A percentile compares a stretch with the other conserved stretches of the same genome.
Conservation (phyloP, 2,797 vertebrate genomes). For the Psittacula derbiana region DNA sequence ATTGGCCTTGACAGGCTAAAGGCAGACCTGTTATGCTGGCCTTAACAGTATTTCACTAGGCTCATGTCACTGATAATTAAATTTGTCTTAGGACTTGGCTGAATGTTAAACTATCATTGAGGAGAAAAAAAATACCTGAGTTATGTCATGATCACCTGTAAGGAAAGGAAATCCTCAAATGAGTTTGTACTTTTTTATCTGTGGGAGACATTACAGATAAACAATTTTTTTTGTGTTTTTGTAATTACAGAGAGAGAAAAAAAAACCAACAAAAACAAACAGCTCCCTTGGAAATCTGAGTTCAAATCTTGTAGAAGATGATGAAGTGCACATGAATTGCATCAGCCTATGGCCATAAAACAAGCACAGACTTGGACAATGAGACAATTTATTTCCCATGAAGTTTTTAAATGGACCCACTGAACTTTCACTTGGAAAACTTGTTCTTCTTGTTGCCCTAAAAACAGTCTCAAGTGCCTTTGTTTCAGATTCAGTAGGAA, state of each 20-base stretch:
- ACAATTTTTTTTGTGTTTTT: not conserved
- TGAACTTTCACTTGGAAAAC: not conserved
- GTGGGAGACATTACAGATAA: not conserved
- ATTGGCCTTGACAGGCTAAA: conserved; percentile 27
- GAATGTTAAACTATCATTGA: not conserved
- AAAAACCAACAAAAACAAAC: fast-evolving
- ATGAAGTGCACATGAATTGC: not conserved
- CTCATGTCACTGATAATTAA: conserved; percentile 1
- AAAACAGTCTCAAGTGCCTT: not conserved
- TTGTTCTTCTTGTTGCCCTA: not conserved
- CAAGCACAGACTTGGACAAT: not conserved
- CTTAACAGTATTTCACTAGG: conserved; percentile 12
- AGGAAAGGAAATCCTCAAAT: not conserved
- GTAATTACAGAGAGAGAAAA: not conserved
- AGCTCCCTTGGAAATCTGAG: not conserved
- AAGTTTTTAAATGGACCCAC: not conserved
- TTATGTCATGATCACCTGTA: not conserved
- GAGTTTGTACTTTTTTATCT: not conserved
- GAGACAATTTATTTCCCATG: not conserved
- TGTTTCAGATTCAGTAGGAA: not conserved
- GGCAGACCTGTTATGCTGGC: not conserved
- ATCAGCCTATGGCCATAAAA: not conserved
- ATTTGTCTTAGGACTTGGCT: conserved; percentile 16
- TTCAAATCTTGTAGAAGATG: not conserved
- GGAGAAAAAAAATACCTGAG: not conserved